These are phyloP conservation scores for Eutolmus rufibarbis DNA, from an alignment of 2,888 invertebrate genomes.

Conservation along the genomic window DNA sequence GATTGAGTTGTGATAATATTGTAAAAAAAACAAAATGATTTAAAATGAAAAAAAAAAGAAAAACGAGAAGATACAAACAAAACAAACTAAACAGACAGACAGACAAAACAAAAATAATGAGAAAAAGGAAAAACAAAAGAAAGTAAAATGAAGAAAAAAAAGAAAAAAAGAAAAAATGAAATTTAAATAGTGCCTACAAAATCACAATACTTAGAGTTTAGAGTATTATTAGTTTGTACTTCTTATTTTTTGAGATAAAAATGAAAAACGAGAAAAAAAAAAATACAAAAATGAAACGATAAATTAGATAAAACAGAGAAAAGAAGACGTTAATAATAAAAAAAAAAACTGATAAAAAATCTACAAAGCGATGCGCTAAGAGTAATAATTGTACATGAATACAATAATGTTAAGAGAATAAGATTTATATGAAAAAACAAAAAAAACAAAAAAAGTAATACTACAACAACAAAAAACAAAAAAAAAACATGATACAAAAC, in stretches of 20 bases:
- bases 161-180: slow-evolving; percentile 40
- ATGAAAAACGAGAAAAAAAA: slow-evolving; percentile 42
- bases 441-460: neutral
- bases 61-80: neutral
- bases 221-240: slow-evolving; percentile 55
- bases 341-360: slow-evolving; percentile 8
- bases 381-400: slow-evolving; percentile 24
- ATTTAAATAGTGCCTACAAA: slow-evolving; percentile 62
- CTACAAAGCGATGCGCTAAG: slow-evolving; percentile 29
- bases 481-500: neutral
- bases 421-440: slow-evolving; percentile 5
- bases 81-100: slow-evolving; percentile 15
- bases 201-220: slow-evolving; percentile 64
- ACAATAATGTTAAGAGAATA: slow-evolving; percentile 37
- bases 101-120: neutral
- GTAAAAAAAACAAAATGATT: neutral
- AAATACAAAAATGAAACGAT: slow-evolving; percentile 33
- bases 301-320: neutral
- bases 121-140: neutral
- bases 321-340: neutral
- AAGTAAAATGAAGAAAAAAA: neutral
- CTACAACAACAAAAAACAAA: neutral
- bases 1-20: slow-evolving; percentile 31
- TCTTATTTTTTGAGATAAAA: slow-evolving; percentile 46
- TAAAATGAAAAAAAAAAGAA: neutral